Evolutionary conservation across 64 coral and sea anemone species (phyloP).

Genomic region (Platygyra sinensis): DNA sequence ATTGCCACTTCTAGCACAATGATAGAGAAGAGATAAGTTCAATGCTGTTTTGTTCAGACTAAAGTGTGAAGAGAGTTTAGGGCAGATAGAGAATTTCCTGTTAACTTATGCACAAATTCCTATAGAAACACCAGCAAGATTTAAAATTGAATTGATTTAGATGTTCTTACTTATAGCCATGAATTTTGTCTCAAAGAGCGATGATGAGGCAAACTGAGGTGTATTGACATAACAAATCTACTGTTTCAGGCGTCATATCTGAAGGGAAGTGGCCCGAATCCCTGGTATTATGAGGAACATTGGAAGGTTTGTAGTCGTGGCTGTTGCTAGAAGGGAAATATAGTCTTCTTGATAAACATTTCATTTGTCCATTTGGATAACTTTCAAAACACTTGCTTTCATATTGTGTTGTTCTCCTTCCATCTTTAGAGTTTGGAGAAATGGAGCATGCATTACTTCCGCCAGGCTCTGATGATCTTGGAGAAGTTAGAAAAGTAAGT

Average conservation of each 20-base stretch:
- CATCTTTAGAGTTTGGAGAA: slow-evolving; percentile 76
- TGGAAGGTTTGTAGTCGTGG: slow-evolving; percentile 76
- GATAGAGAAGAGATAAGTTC: no score
- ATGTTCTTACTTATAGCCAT: no score
- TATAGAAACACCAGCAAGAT: no score
- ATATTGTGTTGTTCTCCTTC: not conserved
- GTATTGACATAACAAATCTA: not conserved
- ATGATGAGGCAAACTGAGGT: not conserved
- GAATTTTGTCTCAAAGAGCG: no score
- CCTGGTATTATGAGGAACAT: slow-evolving; percentile 93
- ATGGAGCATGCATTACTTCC: slow-evolving; percentile 90
- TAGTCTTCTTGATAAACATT: no score
- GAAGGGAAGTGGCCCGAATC: slow-evolving; percentile 56
- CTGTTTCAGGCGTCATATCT: slow-evolving; percentile 66
- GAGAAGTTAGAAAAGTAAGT: slow-evolving; percentile 66
- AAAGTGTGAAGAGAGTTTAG: no score
- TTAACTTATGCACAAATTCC: no score
- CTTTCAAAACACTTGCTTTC: not conserved
- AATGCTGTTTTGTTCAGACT: no score
- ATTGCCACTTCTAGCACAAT: no score
- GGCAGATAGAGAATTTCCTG: no score
- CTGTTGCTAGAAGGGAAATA: no score
- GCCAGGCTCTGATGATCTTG: slow-evolving; percentile 65
- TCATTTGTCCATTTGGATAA: not conserved
- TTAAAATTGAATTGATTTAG: no score